Evolutionary conservation across 2,888 invertebrate species (phyloP).

Genomic region (Dexiosoma caninum): DNA sequence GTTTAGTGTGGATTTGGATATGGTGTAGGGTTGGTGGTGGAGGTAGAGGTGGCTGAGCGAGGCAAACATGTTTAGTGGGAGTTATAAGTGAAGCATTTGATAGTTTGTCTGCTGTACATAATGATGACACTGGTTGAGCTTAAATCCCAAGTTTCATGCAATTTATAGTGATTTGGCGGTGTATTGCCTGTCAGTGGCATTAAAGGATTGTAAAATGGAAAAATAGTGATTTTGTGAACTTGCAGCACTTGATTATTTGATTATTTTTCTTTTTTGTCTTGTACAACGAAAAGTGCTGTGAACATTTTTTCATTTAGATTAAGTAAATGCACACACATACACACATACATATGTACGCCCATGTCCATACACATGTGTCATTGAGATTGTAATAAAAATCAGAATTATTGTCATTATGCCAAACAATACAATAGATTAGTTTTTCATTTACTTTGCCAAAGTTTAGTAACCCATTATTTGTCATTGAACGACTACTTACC

Average conservation of each 20-base stretch:
- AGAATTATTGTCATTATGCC: conserved; percentile 57
- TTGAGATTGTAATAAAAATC: conserved; percentile 41
- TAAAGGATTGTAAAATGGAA: conserved; percentile 44
- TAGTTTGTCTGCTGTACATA: conserved; percentile 46
- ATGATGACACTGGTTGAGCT: conserved; percentile 54
- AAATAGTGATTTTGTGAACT: conserved; percentile 29
- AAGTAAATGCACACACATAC: conserved; percentile 8
- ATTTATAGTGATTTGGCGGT: conserved; percentile 19
- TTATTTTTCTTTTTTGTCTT: neutral
- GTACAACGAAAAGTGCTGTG: conserved; percentile 27
- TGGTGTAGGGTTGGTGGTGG: neutral
- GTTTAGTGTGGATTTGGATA: neutral
- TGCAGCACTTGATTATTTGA: conserved; percentile 31
- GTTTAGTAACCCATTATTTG: conserved; percentile 59
- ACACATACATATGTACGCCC: neutral
- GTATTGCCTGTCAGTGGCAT: conserved; percentile 48
- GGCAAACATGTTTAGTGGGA: no score
- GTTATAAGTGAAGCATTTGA: conserved; percentile 33
- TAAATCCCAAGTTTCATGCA: conserved; percentile 42
- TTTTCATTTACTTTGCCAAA: conserved; percentile 56
- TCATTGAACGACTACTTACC: conserved; percentile 17
- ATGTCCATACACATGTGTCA: neutral
- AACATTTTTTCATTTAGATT: conserved; percentile 42
- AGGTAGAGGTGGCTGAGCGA: no score
- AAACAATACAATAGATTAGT: conserved; percentile 54